phyloP scores from a whole-genome alignment of 2,888 invertebrate genomes.

The Tridacna gigas region DNA sequence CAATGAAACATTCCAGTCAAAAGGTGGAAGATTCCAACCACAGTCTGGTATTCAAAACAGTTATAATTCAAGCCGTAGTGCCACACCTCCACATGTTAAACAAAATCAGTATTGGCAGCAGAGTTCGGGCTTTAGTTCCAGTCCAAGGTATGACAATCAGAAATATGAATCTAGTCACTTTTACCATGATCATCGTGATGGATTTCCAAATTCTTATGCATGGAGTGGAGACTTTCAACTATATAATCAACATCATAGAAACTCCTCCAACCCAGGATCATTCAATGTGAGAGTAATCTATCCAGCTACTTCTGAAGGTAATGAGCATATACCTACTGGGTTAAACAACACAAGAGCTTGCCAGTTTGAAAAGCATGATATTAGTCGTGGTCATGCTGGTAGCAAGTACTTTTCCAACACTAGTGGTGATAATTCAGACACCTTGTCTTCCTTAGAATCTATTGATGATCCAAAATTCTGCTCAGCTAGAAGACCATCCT shows the following conservation, averaged over 20 bases:
- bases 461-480: neutral
- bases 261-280: neutral
- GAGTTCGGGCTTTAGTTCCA: neutral
- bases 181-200: neutral
- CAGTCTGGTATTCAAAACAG: neutral
- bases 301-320: neutral
- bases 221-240: neutral
- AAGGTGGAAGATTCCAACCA: neutral
- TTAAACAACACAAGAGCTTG: neutral
- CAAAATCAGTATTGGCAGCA: neutral
- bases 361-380: too few relatives aligned
- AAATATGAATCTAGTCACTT: neutral
- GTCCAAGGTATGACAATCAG: neutral
- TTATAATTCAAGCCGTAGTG: neutral
- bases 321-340: neutral
- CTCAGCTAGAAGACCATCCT: neutral
- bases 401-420: neutral
- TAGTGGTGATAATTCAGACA: neutral
- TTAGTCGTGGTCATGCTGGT: too few relatives aligned
- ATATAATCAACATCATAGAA: neutral
- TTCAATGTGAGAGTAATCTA: too few relatives aligned
- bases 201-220: neutral
- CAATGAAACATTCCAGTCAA: too few relatives aligned
- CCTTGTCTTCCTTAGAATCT: neutral
- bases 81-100: neutral